Percentiles rank a stretch among this genome's conserved stretches.
phyloP scores from a whole-genome alignment of 2,113 vertebrate genomes.

The Procavia capensis region DNA sequence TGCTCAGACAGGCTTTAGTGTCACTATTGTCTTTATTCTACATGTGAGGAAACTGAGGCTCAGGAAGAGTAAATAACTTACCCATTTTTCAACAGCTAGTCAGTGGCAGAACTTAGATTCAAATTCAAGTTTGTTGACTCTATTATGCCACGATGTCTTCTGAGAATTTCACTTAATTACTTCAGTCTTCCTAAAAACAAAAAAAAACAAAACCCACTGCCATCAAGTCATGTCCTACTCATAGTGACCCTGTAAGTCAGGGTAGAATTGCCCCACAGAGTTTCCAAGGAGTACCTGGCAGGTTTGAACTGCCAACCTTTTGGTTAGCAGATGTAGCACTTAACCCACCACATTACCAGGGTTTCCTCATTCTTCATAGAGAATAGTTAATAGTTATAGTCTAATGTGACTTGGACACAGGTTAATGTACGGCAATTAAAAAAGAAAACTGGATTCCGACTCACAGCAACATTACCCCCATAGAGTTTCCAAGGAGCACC shows the following conservation, averaged over 20 bases:
- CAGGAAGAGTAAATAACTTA: background rate
- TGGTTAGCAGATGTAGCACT: too few relatives aligned
- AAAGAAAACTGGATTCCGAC: background rate
- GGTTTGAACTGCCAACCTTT: too few relatives aligned
- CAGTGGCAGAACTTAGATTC: background rate
- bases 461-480: too few relatives aligned
- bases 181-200: too few relatives aligned
- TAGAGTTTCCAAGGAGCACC: too few relatives aligned
- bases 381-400: background rate
- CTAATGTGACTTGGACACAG: background rate
- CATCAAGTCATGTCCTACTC: too few relatives aligned
- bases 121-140: background rate
- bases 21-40: conserved; percentile 1
- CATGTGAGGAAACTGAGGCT: background rate
- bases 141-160: background rate
- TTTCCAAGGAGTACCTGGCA: too few relatives aligned
- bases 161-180: background rate
- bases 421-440: background rate
- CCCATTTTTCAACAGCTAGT: too few relatives aligned
- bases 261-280: too few relatives aligned
- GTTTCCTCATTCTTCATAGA: background rate
- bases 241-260: too few relatives aligned
- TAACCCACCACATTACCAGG: too few relatives aligned
- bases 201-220: too few relatives aligned
- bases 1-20: background rate